These are phyloP conservation scores for Dryobotodes eremita DNA, from an alignment of 2,888 invertebrate genomes.

Conservation along the genomic window DNA sequence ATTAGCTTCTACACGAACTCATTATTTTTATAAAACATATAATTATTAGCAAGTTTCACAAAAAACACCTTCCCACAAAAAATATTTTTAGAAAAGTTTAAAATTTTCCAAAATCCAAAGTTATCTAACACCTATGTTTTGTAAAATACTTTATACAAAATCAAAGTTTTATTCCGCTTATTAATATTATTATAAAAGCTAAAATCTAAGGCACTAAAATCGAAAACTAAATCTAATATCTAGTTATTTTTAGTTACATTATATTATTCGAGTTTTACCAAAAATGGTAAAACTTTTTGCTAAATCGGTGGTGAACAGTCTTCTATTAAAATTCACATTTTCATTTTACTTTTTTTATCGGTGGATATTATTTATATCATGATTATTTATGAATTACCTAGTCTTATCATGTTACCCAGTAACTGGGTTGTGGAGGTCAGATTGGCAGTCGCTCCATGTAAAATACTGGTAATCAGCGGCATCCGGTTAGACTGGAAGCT, in stretches of 20 bases:
- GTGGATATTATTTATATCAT: constrained; percentile 18
- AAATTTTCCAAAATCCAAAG: constrained; percentile 34
- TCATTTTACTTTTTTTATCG: neutral
- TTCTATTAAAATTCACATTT: constrained; percentile 49
- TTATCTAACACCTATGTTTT: constrained; percentile 36
- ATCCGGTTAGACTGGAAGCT: neutral
- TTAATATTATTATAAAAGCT: constrained; percentile 40
- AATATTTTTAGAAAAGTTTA: constrained; percentile 25
- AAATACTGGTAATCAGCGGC: neutral
- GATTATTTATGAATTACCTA: neutral
- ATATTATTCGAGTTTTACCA: constrained; percentile 54
- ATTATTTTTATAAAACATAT: constrained; percentile 22
- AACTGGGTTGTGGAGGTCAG: neutral
- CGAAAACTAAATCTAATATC: constrained; percentile 45
- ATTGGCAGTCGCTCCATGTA: neutral
- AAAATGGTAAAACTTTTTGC: constrained; percentile 50
- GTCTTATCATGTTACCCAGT: neutral
- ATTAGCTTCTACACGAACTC: constrained; percentile 7
- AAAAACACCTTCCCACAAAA: constrained; percentile 24
- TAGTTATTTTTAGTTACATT: constrained; percentile 34
- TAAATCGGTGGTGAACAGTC: constrained; percentile 66
- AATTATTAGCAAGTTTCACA: neutral
- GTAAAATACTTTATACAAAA: constrained; percentile 55
- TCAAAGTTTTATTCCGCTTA: constrained; percentile 16
- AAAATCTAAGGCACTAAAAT: constrained; percentile 65